Percentiles rank a stretch among this genome's conserved stretches.
Evolutionary conservation across 2,113 vertebrate species (phyloP).

Genomic region (Otocyon megalotis): DNA sequence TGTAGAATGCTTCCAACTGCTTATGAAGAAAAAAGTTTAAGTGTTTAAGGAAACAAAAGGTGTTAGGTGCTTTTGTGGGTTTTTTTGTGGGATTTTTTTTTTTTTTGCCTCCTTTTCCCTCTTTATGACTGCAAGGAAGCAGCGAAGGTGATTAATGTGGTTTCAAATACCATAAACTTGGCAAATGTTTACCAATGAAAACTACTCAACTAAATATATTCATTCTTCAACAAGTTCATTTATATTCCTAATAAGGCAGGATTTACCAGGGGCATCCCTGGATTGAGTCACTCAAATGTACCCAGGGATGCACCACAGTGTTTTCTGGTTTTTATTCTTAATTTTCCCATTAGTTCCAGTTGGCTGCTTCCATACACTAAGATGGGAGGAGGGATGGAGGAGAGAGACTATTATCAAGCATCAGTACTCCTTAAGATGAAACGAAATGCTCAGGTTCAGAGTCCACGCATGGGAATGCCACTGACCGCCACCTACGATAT

Average conservation of each 20-base stretch:
- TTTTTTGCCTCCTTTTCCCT: not conserved
- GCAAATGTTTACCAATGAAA: not conserved
- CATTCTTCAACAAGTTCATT: conserved; percentile 45
- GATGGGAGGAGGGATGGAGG: not conserved
- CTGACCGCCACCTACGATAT: not conserved
- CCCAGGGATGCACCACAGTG: not conserved
- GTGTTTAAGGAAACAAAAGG: not conserved
- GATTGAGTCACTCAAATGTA: not conserved
- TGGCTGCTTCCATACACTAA: not conserved
- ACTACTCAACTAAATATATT: not conserved
- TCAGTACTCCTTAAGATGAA: not conserved
- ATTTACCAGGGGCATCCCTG: not conserved
- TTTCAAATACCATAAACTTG: conserved; percentile 29
- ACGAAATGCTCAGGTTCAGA: not conserved
- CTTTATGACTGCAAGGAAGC: not conserved
- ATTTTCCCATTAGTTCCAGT: conserved; percentile 36
- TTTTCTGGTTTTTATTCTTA: not conserved
- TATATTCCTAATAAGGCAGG: conserved; percentile 55
- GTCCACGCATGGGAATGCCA: not conserved
- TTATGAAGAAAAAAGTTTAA: not conserved
- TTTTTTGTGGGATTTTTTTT: not conserved
- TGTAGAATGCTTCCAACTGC: not conserved
- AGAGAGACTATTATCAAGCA: not conserved
- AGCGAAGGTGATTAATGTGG: not conserved
- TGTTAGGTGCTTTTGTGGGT: not conserved